phyloP scores from a whole-genome alignment of 2,113 vertebrate species.

The Muntiacus reevesi region DNA sequence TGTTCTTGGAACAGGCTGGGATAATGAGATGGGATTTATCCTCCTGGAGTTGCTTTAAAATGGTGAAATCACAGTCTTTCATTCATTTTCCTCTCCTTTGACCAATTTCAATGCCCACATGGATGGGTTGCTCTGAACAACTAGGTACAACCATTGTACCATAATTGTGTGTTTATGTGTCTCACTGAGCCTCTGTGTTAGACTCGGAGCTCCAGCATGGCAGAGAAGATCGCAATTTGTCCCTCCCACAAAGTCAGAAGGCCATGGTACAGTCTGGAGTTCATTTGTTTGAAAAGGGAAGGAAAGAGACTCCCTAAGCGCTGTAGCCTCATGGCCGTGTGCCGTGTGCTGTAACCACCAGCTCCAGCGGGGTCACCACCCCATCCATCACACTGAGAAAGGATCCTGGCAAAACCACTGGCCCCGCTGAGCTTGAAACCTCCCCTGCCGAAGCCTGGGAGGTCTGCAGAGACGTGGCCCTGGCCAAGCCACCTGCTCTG shows the following conservation, averaged over 20 bases:
- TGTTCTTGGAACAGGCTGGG: neutral
- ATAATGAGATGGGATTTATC: neutral
- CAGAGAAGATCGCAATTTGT: neutral
- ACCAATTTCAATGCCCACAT: neutral
- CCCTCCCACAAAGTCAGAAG: neutral
- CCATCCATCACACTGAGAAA: neutral
- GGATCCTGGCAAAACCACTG: neutral
- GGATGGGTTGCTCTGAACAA: neutral
- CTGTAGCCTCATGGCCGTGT: neutral
- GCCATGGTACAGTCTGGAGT: neutral
- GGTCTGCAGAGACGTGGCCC: neutral
- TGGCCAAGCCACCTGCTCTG: neutral
- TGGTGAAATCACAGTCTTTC: neutral
- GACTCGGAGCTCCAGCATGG: neutral
- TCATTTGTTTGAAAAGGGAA: neutral
- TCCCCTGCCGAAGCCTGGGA: neutral
- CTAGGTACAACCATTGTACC: neutral
- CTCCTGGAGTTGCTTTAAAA: neutral
- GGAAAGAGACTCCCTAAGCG: neutral
- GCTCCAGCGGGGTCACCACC: neutral
- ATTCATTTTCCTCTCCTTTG: neutral
- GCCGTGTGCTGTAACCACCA: neutral
- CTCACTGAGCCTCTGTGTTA: neutral
- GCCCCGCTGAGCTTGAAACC: neutral
- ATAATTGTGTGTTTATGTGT: neutral